Evolutionary conservation across 2,888 invertebrate genomes (phyloP), one percentile per base, ranked within the genome.

Genomic region (Globia sparganii): DNA sequence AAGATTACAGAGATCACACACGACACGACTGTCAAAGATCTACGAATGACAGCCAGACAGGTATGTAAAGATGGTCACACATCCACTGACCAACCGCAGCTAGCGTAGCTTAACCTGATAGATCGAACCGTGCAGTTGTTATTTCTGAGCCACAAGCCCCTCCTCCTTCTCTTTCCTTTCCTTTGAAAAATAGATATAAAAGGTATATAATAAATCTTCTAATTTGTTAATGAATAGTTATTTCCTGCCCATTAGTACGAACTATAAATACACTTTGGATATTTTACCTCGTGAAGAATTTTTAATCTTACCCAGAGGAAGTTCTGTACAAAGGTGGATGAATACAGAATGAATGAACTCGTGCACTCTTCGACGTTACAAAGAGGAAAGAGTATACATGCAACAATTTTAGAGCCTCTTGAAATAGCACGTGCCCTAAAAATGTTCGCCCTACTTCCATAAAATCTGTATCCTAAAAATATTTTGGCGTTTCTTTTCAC

Each of bases 341-440:
- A 83, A 83, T 66, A 66, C 25, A 53, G 15, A 70, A 70, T 67
- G 25, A 83, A 83, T 78, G 58, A 4, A n/a, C n/a, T n/a, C n/a
- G 49, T 56, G 56, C 79, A 79, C 56, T 78, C 65, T n/a, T 70
- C 40, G 21, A 43, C 46, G 18, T 46, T 61, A 83, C 46, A 66
- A 78, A 53, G 13, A 61, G 31, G 34, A 59, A 28, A 70, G n/a
- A 46, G 40, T 49, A 71, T 15, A 71, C 58, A 5, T 61, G n/a
- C n/a, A 78, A 62, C 71, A 31, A 49, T 72, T 80, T 81, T 84
- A 72, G 43, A 69, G 65, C 28, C 56, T 84, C 68, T 73, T 65
- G 43, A 56, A 79, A 84, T 84, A 72, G 72, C 49, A 84, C 80
- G 84, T 79, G 64, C 56, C n/a, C 64, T 72, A 72, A 79, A 78